Evolutionary conservation across 2,113 vertebrate species (phyloP), one percentile per base, ranked within the genome.

Genomic region (Antechinus flavipes): DNA sequence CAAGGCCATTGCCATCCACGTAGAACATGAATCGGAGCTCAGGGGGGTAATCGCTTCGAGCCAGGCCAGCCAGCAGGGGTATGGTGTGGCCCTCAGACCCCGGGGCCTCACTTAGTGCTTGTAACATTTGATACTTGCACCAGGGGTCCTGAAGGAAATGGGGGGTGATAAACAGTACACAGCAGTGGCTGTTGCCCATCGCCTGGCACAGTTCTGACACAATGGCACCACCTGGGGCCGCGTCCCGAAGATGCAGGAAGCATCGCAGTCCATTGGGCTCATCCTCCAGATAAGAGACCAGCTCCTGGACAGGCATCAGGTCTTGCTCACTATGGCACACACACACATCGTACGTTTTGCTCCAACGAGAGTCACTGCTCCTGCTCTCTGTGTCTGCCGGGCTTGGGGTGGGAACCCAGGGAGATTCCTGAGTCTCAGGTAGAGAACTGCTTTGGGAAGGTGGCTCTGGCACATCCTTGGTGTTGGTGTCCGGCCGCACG

Each of bases 51-150:
- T 99, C 97, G 3, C 97, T 98, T 61, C 97, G 97, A 10, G 98
- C 90, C 96, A 99, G 95, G 0, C 98, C 98, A 1, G 98, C 97
- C 92, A 99, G 23, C 93, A 99, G 95, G 0, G 99, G 99, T 95
- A 99, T 99, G 95, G 99, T 98, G 61, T 99, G 98, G 0, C 99
- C 99, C 0, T 99, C 98, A 0, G 99, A 98, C 95, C 98, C 97
- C 0, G 99, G 99, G 0, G 98, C 99, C 93, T 99, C 99, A 0
- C 98, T 98, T 96, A 99, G 90, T 0, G 98, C 99, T 95, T 99
- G 99, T 92, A 99, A 99, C 99, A 99, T 99, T 98, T 99, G 99
- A 96, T 99, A 99, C 76, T 90, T 98, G 98, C 99, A 99, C 99
- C 99, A 99, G 0, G 98, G 98, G 84, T 99, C 99, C 53, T 25